These are phyloP conservation scores for Emydoidea blandingii DNA, from an alignment of 2,797 vertebrate genomes.

Conservation along the genomic window DNA sequence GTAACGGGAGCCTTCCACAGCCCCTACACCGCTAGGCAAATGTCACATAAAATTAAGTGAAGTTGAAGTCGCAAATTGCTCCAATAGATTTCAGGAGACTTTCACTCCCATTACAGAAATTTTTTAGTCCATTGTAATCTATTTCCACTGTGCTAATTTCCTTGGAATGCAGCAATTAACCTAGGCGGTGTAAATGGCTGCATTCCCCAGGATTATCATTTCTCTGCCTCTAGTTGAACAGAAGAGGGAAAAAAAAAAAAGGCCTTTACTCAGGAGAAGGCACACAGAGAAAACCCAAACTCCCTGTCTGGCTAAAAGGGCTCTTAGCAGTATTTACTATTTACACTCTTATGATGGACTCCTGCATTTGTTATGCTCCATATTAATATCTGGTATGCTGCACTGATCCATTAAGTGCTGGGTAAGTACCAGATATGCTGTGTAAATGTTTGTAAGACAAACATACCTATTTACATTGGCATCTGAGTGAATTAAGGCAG, in stretches of 20 bases:
- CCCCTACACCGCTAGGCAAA: neutral
- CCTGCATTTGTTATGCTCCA: neutral
- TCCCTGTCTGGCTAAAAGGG: neutral
- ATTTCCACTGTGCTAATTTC: neutral
- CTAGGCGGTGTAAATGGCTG: neutral
- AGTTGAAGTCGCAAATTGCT: neutral
- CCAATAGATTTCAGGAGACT: neutral
- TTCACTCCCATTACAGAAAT: neutral
- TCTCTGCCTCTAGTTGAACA: neutral
- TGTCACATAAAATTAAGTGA: conserved; percentile 8
- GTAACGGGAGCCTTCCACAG: no score
- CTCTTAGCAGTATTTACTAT: neutral
- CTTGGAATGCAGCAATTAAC: neutral
- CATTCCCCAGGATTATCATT: neutral
- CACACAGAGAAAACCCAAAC: neutral
- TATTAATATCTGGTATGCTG: neutral
- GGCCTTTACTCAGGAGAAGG: neutral
- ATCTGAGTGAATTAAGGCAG: no score
- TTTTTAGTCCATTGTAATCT: neutral
- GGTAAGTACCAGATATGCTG: no score
- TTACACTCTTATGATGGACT: neutral
- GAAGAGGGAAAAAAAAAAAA: neutral
- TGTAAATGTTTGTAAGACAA: no score
- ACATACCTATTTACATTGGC: no score
- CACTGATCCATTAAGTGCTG: no score